Evolutionary conservation across 2,888 invertebrate genomes (phyloP).

Genomic region (Caenorhabditis wallacei): DNA sequence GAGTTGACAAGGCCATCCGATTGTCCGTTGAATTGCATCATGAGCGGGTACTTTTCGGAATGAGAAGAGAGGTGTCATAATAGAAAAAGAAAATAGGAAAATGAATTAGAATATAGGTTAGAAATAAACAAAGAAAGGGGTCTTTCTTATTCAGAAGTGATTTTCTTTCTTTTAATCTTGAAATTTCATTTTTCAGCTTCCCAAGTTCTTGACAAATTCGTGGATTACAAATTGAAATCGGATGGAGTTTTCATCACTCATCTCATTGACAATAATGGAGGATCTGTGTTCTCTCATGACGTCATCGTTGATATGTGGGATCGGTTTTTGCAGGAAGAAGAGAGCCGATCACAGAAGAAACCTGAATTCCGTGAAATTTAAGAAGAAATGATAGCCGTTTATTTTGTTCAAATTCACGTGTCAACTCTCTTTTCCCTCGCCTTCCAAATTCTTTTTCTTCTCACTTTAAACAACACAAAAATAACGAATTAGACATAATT

Average conservation of each 20-base stretch:
- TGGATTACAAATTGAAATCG: slow-evolving; percentile 72
- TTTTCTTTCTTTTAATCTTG: no score
- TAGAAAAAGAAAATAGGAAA: slow-evolving; percentile 13
- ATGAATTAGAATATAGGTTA: neutral
- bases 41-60: slow-evolving; percentile 43
- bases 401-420: slow-evolving; percentile 23
- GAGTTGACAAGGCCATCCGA: slow-evolving; percentile 61
- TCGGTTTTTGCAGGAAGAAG: slow-evolving; percentile 75
- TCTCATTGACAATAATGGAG: slow-evolving; percentile 82
- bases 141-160: no score
- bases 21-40: slow-evolving; percentile 56
- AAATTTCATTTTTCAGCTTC: slow-evolving; percentile 72
- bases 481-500: slow-evolving; percentile 34
- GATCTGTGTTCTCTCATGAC: slow-evolving; percentile 82
- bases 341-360: slow-evolving; percentile 45
- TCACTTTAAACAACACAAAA: neutral
- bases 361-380: slow-evolving; percentile 59
- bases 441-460: neutral
- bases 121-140: neutral
- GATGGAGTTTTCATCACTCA: slow-evolving; percentile 82
- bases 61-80: slow-evolving; percentile 43
- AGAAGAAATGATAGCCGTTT: slow-evolving; percentile 19
- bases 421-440: slow-evolving; percentile 19
- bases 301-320: slow-evolving; percentile 79
- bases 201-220: slow-evolving; percentile 75